These are phyloP conservation scores for Crossocerus cetratus DNA, from an alignment of 2,888 invertebrate genomes.

Conservation along the genomic window DNA sequence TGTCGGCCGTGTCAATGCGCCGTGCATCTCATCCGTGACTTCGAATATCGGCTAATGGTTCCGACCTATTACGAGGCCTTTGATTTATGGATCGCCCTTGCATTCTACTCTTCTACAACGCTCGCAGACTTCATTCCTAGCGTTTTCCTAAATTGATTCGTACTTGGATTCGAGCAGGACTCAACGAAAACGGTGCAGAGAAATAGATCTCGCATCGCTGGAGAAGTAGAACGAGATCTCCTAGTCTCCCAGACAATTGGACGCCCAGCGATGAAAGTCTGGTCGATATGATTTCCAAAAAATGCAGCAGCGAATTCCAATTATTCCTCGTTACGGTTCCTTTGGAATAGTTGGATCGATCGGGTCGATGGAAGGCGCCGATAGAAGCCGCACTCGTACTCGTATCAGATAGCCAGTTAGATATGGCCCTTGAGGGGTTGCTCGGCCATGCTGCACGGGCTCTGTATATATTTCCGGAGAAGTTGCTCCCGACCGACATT, in stretches of 20 bases:
- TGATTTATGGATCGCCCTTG: not conserved
- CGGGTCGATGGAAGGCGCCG: conserved; percentile 64
- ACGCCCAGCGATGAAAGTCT: not conserved
- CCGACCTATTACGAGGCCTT: not conserved
- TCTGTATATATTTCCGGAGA: conserved; percentile 60
- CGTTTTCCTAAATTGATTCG: too few relatives aligned
- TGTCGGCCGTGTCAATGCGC: conserved; percentile 69
- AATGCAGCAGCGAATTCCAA: not conserved
- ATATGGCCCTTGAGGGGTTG: conserved; percentile 60
- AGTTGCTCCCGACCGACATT: conserved; percentile 51
- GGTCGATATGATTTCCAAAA: not conserved
- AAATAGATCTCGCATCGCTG: too few relatives aligned
- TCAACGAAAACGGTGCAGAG: too few relatives aligned
- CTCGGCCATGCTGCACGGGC: conserved; percentile 50
- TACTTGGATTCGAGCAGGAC: too few relatives aligned
- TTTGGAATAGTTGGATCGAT: conserved; percentile 65
- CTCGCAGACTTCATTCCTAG: not conserved
- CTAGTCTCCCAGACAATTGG: not conserved
- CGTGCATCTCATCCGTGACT: conserved; percentile 40
- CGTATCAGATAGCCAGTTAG: conserved; percentile 67
- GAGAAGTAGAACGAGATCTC: too few relatives aligned
- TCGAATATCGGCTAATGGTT: conserved; percentile 6
- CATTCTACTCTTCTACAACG: not conserved
- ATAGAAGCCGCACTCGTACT: conserved; percentile 61
- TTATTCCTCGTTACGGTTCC: conserved; percentile 30